Evolutionary conservation across 2,888 invertebrate genomes (phyloP).

Genomic region (Gryllus longicercus): DNA sequence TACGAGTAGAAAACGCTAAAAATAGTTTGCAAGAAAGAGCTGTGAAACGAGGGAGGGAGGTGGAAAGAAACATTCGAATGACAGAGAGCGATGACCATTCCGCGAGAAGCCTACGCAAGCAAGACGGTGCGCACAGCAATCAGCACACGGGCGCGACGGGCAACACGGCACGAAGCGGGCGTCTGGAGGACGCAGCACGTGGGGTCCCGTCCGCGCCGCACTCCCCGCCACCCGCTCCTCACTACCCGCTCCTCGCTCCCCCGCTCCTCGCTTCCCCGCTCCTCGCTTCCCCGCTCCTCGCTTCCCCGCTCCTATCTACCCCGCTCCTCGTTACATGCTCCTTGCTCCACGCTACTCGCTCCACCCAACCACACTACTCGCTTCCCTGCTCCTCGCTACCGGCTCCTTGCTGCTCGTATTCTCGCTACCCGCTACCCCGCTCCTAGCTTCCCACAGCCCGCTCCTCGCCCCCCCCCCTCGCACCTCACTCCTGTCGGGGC

Average conservation of each 20-base stretch:
- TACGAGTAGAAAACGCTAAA: no score
- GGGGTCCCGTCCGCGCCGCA: background rate
- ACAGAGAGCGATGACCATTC: no score
- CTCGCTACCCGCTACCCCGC: background rate
- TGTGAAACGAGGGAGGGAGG: no score
- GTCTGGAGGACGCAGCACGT: background rate
- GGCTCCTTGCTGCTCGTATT: background rate
- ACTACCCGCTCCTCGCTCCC: background rate
- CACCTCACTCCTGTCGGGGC: no score
- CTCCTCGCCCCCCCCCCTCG: background rate
- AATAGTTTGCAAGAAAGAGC: no score
- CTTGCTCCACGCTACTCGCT: background rate
- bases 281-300: background rate
- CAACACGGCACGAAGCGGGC: background rate
- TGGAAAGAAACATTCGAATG: no score
- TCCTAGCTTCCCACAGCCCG: background rate
- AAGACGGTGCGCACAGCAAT: no score
- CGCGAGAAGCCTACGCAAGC: no score
- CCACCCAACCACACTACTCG: background rate
- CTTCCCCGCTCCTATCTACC: background rate
- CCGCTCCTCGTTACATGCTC: background rate
- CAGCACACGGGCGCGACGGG: no score
- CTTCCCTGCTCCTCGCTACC: background rate
- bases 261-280: background rate
- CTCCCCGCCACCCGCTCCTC: background rate